A percentile compares a stretch with the other conserved stretches of the same genome.
Conservation (phyloP, 2,113 vertebrate genomes). For the Toxotes jaculatrix region DNA sequence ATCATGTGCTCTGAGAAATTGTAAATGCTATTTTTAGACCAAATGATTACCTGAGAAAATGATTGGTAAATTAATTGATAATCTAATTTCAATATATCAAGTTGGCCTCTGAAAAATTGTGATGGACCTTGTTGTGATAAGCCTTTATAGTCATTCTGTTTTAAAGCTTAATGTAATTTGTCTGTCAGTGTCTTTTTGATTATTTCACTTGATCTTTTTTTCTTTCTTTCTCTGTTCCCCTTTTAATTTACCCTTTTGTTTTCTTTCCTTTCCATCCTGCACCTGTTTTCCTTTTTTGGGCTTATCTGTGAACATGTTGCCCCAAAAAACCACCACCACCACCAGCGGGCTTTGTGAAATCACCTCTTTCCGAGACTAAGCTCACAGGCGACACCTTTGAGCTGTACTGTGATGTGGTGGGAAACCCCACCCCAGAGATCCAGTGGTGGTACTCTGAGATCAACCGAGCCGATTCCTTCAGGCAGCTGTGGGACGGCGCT, state of each 20-base stretch:
- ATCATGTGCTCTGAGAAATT: too few species aligned
- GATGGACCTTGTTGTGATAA: too few species aligned
- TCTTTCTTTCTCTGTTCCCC: slow-evolving; percentile 25
- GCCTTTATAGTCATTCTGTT: background rate
- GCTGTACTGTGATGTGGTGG: slow-evolving; percentile 97
- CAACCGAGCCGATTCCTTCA: slow-evolving; percentile 96
- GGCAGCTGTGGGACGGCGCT: slow-evolving; percentile 96
- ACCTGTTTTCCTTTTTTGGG: slow-evolving; percentile 38
- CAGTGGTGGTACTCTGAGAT: slow-evolving; percentile 99
- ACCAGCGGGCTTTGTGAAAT: slow-evolving; percentile 97
- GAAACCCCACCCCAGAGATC: slow-evolving; percentile 97
- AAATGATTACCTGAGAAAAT: background rate
- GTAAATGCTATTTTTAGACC: too few species aligned
- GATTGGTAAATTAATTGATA: background rate
- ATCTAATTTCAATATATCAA: too few species aligned
- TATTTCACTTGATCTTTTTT: slow-evolving; percentile 17
- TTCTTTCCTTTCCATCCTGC: slow-evolving; percentile 37
- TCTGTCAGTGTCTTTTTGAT: slow-evolving; percentile 12
- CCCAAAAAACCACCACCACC: slow-evolving; percentile 65
- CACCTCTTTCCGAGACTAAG: slow-evolving; percentile 97
- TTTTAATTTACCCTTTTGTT: slow-evolving; percentile 46
- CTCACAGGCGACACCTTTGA: slow-evolving; percentile 97
- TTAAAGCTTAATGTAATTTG: background rate
- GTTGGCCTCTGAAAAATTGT: background rate
- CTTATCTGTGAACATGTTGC: slow-evolving; percentile 34